Conservation (phyloP, 2,888 invertebrate species). For the Pterobdella sp. region DNA sequence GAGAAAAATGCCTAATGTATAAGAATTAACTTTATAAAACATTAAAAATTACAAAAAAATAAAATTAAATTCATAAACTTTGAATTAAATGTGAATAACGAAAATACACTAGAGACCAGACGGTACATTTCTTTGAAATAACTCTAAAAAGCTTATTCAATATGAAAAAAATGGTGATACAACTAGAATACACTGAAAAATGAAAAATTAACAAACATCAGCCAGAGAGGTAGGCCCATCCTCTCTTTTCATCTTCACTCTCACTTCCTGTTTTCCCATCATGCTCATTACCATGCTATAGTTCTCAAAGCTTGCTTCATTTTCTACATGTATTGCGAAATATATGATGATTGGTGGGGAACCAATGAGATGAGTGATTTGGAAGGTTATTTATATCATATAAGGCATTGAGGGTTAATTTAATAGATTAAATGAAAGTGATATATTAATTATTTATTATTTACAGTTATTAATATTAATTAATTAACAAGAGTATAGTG, state of each 20-base stretch:
- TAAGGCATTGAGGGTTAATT: too few species aligned
- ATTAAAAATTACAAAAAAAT: too few species aligned
- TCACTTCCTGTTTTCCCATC: conserved; percentile 3
- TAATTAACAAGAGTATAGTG: background rate
- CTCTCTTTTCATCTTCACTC: background rate
- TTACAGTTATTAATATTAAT: background rate
- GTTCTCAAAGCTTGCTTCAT: background rate
- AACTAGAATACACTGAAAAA: too few species aligned
- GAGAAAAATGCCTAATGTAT: too few species aligned
- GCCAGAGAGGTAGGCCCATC: background rate
- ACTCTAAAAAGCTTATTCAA: too few species aligned
- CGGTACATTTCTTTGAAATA: too few species aligned
- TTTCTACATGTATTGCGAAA: background rate
- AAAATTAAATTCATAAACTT: too few species aligned
- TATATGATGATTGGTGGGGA: background rate
- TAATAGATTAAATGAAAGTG: background rate
- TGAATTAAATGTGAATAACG: too few species aligned
- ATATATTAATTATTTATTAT: background rate
- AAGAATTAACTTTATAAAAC: too few species aligned
- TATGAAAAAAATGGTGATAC: too few species aligned
- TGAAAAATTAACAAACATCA: background rate
- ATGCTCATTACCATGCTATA: background rate
- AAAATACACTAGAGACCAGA: too few species aligned
- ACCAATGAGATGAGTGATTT: background rate
- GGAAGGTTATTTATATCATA: too few species aligned